These are phyloP conservation scores for Sinocyclocheilus anophthalmus DNA, from an alignment of 2,113 vertebrate genomes.

Conservation along the genomic window DNA sequence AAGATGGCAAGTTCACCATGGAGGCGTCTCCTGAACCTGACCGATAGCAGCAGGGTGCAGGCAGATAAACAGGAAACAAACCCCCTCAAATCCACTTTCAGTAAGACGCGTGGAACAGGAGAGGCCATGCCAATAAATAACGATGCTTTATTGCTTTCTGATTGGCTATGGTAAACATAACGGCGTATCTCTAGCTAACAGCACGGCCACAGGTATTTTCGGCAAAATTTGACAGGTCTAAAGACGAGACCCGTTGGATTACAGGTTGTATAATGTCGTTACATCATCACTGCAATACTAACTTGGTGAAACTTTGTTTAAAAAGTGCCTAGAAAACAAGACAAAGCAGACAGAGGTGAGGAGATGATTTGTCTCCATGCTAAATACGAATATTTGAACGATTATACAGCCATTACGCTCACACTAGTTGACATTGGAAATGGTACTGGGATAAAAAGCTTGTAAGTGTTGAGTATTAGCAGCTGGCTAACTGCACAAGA, in stretches of 20 bases:
- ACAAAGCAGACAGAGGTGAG: neutral
- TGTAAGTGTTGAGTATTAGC: constrained; percentile 13
- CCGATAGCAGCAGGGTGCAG: constrained; percentile 69
- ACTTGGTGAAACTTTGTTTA: constrained; percentile 42
- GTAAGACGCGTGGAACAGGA: constrained; percentile 56
- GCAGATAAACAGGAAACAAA: constrained; percentile 60
- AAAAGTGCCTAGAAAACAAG: constrained; percentile 33
- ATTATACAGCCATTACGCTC: neutral
- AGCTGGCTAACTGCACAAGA: neutral
- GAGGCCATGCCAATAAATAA: constrained; percentile 60
- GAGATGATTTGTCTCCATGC: constrained; percentile 2
- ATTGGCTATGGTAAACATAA: constrained; percentile 54
- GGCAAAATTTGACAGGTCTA: constrained; percentile 54
- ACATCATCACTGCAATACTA: constrained; percentile 50
- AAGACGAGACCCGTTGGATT: constrained; percentile 51
- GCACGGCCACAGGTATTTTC: constrained; percentile 53
- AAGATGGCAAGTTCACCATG: constrained; percentile 70
- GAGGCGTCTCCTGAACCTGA: constrained; percentile 73
- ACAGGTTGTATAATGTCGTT: constrained; percentile 57
- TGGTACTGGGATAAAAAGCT: constrained; percentile 7
- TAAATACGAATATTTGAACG: neutral
- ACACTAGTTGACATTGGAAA: neutral
- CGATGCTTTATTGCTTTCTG: constrained; percentile 55
- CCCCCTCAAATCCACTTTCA: constrained; percentile 57
- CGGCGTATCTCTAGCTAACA: constrained; percentile 56